Evolutionary conservation across 2,797 vertebrate genomes (phyloP).

Genomic region (Bradypus variegatus): DNA sequence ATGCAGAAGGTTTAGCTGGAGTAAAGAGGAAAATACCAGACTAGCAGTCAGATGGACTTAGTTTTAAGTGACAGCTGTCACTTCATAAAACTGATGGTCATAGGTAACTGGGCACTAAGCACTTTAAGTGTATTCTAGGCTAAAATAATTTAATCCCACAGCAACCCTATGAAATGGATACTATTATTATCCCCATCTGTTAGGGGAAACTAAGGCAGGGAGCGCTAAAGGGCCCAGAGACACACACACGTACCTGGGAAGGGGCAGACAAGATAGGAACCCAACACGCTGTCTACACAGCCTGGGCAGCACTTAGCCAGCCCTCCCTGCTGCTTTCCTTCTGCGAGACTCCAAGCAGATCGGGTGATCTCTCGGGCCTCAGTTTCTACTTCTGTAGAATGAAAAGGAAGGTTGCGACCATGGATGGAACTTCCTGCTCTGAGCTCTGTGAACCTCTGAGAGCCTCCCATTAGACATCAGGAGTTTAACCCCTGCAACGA

Average conservation of each 20-base stretch:
- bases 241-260: rapidly evolving
- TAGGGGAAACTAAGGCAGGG: not conserved
- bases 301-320: no score
- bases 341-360: rapidly evolving
- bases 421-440: not conserved
- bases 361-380: not conserved
- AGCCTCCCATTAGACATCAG: rapidly evolving
- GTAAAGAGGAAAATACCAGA: not conserved
- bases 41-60: not conserved
- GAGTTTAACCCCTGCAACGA: no score
- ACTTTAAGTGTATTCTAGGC: not conserved
- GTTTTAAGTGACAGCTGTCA: not conserved
- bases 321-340: no score
- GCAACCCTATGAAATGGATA: rapidly evolving
- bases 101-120: not conserved
- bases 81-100: rapidly evolving
- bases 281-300: rapidly evolving
- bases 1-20: not conserved
- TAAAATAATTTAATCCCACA: not conserved
- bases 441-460: not conserved
- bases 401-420: not conserved
- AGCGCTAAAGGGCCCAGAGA: rapidly evolving
- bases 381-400: not conserved
- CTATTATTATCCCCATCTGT: rapidly evolving
- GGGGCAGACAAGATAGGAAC: no score